These are phyloP conservation scores for Catharus ustulatus DNA, from an alignment of 2,797 vertebrate genomes.

Conservation along the genomic window DNA sequence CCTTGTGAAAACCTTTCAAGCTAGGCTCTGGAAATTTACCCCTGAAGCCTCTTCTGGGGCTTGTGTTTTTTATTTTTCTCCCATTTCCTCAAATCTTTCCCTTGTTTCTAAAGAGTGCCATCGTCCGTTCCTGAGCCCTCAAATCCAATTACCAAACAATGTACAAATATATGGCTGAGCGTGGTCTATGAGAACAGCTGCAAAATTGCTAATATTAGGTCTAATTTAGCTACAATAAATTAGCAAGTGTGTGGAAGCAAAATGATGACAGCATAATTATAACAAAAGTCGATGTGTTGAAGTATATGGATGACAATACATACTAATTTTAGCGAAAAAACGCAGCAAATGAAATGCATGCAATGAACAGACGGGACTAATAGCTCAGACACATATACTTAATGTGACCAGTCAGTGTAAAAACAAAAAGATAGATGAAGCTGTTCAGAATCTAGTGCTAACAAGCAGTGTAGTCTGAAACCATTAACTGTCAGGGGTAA, in stretches of 20 bases:
- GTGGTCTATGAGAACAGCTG: conserved; percentile 81
- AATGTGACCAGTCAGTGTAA: conserved; percentile 83
- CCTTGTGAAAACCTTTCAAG: not conserved
- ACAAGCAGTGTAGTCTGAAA: conserved; percentile 80
- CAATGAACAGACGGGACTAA: conserved; percentile 80
- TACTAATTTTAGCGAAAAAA: conserved; percentile 81
- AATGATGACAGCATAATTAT: conserved; percentile 85
- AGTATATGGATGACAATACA: conserved; percentile 83
- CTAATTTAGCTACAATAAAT: conserved; percentile 86
- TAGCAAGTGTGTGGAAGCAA: conserved; percentile 82
- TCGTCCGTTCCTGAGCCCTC: conserved; percentile 53
- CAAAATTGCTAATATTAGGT: conserved; percentile 86
- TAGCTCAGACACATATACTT: conserved; percentile 81
- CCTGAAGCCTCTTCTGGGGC: conserved; percentile 14
- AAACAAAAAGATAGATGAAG: conserved; percentile 85
- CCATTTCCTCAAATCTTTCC: conserved; percentile 55
- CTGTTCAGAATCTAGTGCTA: conserved; percentile 80
- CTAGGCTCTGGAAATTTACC: conserved; percentile 26
- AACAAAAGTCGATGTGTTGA: conserved; percentile 82
- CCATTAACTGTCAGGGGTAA: conserved; percentile 84
- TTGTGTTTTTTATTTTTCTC: conserved; percentile 26
- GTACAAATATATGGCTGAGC: conserved; percentile 73
- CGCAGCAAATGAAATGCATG: conserved; percentile 75
- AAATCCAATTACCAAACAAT: conserved; percentile 81
- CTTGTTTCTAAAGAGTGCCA: conserved; percentile 43